Evolutionary conservation across 1,140 invertebrate species (phyloP), one percentile per base, ranked within the genome.

Genomic region (Neocloeon triangulifer): DNA sequence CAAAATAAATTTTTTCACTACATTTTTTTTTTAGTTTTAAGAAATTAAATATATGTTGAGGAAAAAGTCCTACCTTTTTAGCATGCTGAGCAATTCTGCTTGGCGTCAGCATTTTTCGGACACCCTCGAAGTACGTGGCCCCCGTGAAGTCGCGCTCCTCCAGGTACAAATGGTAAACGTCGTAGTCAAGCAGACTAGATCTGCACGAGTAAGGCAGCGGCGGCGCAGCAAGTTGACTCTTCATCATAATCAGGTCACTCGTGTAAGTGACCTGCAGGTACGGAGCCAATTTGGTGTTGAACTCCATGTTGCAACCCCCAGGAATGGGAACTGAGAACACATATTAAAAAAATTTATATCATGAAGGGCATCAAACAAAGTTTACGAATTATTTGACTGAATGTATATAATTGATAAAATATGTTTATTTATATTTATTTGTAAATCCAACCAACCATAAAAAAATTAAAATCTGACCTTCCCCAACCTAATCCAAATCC

Each of bases 271-370:
- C 40, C 19, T 51, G 51, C 39, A 75, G 53, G 43, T 62, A 79
- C 6, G 77, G 73, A 13, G 71, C 62, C 35, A 59, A 61, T 42
- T 62, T 50, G n/a, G 66, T 49, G 25, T 61, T 47, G 39, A 67
- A 68, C 42, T 73, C 67, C 58, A 75, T 61, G 39, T 74, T 78
- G 43, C 76, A 80, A 19, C 72, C 76, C 35, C 77, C 77, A 25
- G 76, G 75, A 41, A 78, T 54, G 4, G 77, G 76, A 44, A 65
- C 75, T 78, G 49, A n/a, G n/a, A n/a, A n/a, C n/a, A n/a, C n/a
- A n/a, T n/a, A n/a, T n/a, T n/a, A n/a, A n/a, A n/a, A n/a, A n/a
- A n/a, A n/a, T n/a, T n/a, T n/a, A n/a, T n/a, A n/a, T n/a, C n/a
- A n/a, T n/a, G n/a, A n/a, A n/a, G n/a, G n/a, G n/a, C n/a, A n/a